These are phyloP conservation scores for Plectropomus leopardus DNA, from an alignment of 2,113 vertebrate genomes.

Conservation along the genomic window DNA sequence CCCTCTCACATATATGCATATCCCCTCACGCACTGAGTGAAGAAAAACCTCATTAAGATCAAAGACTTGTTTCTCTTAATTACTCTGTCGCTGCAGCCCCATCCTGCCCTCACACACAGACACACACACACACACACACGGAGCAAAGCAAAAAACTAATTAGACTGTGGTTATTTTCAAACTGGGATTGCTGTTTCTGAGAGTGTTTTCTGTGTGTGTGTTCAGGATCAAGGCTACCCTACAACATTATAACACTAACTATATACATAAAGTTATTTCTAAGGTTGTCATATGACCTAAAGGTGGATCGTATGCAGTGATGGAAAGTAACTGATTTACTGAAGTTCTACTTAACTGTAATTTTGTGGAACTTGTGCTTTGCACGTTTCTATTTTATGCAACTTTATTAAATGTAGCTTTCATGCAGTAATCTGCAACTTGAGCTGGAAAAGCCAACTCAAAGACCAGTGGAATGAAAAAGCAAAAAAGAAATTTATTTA, in stretches of 20 bases:
- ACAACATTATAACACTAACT: conserved; percentile 1
- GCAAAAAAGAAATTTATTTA: no score
- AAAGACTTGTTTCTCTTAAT: conserved; percentile 78
- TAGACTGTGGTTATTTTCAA: conserved; percentile 72
- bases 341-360: background rate
- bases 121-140: conserved; percentile 37
- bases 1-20: conserved; percentile 44
- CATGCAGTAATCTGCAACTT: background rate
- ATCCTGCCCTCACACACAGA: conserved; percentile 50
- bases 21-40: conserved; percentile 44
- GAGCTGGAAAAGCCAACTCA: background rate
- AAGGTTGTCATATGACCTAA: background rate
- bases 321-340: background rate
- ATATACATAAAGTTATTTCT: background rate
- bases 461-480: background rate
- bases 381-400: background rate
- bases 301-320: background rate
- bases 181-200: conserved; percentile 25
- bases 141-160: conserved; percentile 60
- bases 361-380: background rate
- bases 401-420: no score
- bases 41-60: conserved; percentile 79
- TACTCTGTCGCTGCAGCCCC: conserved; percentile 61
- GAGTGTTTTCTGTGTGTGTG: conserved; percentile 30
- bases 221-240: conserved; percentile 10